Base-by-base conservation (phyloP, 2,113 vertebrate genomes). In the Eira barbara region DNA sequence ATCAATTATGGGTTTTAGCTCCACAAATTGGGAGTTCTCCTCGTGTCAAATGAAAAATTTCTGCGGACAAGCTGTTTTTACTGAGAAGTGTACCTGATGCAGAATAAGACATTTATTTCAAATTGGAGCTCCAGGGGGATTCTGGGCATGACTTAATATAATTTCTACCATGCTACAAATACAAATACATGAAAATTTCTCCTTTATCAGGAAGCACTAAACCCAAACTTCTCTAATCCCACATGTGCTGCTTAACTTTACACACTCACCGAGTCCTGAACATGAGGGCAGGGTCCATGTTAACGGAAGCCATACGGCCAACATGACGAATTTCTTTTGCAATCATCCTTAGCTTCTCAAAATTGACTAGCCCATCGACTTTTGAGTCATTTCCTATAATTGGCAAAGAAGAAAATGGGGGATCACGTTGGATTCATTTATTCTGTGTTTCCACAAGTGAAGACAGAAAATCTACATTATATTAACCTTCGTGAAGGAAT, bases 221-320 rank as follows among this genome's bases (percentile, higher is more conserved):
- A 42, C 57, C 89, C 49, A n/a, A 47, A 74, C 78, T 65, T 65
- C 34, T 78, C 88, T 31, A 82, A 27, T 20, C 81, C 88, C 81
- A 36, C 52, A 15, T 0, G 0, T 25, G 83, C 89, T 80, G 29
- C 14, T n/a, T 47, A 73, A 55, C 12, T 67, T 0, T 85, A 92
- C 15, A 89, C 47, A 85, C 98, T 80, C 97, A 99, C 99, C 99
- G 99, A 8, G 99, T 99, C 90, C 99, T 98, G 97, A 99, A 99
- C 99, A 99, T 99, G 67, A 99, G 99, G 42, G 99, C 99, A 2
- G 99, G 99, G 98, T 99, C 99, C 99, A 99, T 99, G 98, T 99
- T 99, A 52, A 99, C 99, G 0, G 99, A 99, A 0, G 99, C 99
- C 99, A 99, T 99, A 94, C 99, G 99, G 25, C 99, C 99, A 0